Conservation (phyloP, 2,113 vertebrate species). For the Muntiacus reevesi region DNA sequence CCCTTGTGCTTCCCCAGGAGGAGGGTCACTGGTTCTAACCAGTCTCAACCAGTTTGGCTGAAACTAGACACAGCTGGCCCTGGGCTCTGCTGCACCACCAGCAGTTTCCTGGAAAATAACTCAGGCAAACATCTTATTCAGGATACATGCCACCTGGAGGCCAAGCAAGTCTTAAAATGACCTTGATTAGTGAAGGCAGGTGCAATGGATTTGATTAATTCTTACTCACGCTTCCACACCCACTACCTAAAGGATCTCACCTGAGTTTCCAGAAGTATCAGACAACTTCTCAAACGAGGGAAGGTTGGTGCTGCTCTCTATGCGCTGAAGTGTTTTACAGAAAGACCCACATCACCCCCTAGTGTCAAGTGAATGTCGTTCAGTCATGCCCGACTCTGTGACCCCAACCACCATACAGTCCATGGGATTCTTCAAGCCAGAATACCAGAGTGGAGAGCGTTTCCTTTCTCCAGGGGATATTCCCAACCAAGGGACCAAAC, state of each 20-base stretch:
- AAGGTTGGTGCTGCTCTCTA: neutral
- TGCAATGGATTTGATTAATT: neutral
- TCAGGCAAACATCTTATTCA: neutral
- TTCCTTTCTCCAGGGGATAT: neutral
- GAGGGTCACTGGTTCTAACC: neutral
- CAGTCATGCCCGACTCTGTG: neutral
- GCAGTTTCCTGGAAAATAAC: neutral
- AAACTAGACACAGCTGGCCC: neutral
- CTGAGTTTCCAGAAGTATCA: neutral
- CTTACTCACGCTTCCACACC: neutral
- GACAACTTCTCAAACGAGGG: neutral
- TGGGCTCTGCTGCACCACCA: accelerated
- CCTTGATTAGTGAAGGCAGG: neutral
- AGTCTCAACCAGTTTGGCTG: neutral
- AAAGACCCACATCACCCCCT: neutral
- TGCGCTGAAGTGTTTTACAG: accelerated
- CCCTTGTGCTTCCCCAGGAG: neutral
- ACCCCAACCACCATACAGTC: neutral
- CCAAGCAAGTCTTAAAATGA: neutral
- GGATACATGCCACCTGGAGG: neutral
- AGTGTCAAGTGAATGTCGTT: neutral
- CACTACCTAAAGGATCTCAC: neutral
- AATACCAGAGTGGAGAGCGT: neutral
- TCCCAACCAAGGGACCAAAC: neutral
- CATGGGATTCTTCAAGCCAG: neutral